Conservation (phyloP, 1,140 invertebrate species). For the Penaeus indicus region DNA sequence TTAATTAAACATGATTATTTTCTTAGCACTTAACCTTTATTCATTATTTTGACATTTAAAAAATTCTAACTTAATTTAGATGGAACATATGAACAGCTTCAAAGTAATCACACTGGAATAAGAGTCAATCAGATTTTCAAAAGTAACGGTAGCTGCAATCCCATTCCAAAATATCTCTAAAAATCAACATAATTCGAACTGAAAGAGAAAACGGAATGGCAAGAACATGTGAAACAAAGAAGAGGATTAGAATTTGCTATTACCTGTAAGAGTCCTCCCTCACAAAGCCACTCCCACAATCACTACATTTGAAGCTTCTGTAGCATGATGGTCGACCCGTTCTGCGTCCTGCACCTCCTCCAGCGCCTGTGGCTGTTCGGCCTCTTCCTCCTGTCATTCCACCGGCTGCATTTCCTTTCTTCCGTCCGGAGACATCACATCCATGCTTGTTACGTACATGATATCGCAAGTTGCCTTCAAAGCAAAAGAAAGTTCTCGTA, state of each 20-base stretch:
- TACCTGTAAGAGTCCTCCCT: constrained; percentile 54
- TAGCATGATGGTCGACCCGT: constrained; percentile 41
- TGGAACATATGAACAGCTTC: too few species aligned
- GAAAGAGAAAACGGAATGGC: too few species aligned
- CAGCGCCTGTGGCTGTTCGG: neutral
- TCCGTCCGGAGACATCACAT: constrained; percentile 47
- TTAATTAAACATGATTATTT: neutral
- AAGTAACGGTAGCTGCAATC: too few species aligned
- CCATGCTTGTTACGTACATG: constrained; percentile 58
- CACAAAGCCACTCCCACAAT: constrained; percentile 56
- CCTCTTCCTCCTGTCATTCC: constrained; percentile 7
- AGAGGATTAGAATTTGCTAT: too few species aligned
- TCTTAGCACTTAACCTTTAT: too few species aligned
- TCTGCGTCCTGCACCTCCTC: constrained; percentile 24
- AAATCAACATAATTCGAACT: too few species aligned
- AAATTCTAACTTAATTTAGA: too few species aligned
- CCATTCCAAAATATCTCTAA: too few species aligned
- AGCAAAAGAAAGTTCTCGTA: neutral
- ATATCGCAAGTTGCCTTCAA: constrained; percentile 49
- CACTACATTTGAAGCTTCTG: constrained; percentile 47
- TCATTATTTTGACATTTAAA: too few species aligned
- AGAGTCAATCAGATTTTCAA: too few species aligned
- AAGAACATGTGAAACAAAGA: too few species aligned
- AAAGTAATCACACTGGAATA: too few species aligned
- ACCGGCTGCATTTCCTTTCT: constrained; percentile 15